Conservation (phyloP, 2,888 invertebrate genomes). For the Trissolcus brochymenae region DNA sequence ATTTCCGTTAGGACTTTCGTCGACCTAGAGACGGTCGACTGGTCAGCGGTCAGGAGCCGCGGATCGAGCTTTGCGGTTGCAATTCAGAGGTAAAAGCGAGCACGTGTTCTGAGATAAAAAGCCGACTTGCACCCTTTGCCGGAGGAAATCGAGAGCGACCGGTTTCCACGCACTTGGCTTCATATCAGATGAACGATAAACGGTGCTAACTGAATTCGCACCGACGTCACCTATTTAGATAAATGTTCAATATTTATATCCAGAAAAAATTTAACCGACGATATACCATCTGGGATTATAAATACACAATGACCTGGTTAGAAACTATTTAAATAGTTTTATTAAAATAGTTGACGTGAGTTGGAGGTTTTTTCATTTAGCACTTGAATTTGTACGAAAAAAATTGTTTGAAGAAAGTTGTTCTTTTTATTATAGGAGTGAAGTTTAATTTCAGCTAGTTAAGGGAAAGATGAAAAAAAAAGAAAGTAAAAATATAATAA, state of each 20-base stretch:
- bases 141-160: conserved; percentile 58
- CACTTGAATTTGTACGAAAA: too few relatives aligned
- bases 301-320: too few relatives aligned
- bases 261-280: neutral
- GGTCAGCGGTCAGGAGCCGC: conserved; percentile 50
- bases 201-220: conserved; percentile 39
- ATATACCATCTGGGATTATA: too few relatives aligned
- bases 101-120: conserved; percentile 57
- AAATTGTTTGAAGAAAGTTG: too few relatives aligned
- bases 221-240: conserved; percentile 37
- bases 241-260: conserved; percentile 9
- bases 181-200: conserved; percentile 21
- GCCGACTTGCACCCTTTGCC: conserved; percentile 42
- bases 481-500: too few relatives aligned
- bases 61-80: conserved; percentile 25
- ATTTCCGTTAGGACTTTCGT: conserved; percentile 57
- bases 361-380: too few relatives aligned
- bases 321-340: too few relatives aligned
- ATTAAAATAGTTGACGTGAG: too few relatives aligned
- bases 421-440: too few relatives aligned
- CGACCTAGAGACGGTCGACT: conserved; percentile 54
- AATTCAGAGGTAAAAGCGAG: conserved; percentile 58
- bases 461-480: too few relatives aligned
- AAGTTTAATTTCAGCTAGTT: too few relatives aligned
- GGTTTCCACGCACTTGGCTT: conserved; percentile 46